These are phyloP conservation scores for Achatina immaculata DNA, from an alignment of 1,140 invertebrate species.

Conservation along the genomic window DNA sequence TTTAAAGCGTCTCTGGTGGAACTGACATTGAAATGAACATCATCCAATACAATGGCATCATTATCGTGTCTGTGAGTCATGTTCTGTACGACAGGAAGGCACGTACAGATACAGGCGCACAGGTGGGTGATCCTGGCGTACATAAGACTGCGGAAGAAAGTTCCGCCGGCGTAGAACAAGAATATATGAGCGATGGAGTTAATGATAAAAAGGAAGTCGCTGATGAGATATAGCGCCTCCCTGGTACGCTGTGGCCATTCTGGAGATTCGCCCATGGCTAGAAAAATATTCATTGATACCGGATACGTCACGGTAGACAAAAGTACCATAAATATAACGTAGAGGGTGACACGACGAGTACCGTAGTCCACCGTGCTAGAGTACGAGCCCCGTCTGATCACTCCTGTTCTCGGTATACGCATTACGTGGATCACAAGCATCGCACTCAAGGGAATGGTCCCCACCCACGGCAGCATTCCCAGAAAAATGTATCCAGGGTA, in stretches of 20 bases:
- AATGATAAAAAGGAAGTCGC: conserved; percentile 31
- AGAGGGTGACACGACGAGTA: conserved; percentile 21
- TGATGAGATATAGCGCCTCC: conserved; percentile 18
- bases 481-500: conserved; percentile 18
- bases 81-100: background rate
- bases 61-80: background rate
- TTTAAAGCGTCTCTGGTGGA: conserved; percentile 7
- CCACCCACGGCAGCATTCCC: conserved; percentile 25
- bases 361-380: conserved; percentile 9
- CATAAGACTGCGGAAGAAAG: conserved; percentile 28
- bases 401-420: conserved; percentile 16
- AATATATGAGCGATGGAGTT: conserved; percentile 33
- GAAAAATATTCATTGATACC: conserved; percentile 25
- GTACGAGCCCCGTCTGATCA: conserved; percentile 1
- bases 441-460: conserved; percentile 23
- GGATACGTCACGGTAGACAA: conserved; percentile 28
- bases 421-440: conserved; percentile 23
- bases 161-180: conserved; percentile 22
- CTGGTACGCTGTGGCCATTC: conserved; percentile 23
- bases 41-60: conserved; percentile 20
- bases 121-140: conserved; percentile 15
- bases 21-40: conserved; percentile 17
- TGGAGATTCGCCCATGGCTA: conserved; percentile 28
- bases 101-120: conserved; percentile 17
- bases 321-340: conserved; percentile 28